A percentile compares a stretch with the other conserved stretches of the same genome.
These are phyloP conservation scores for Serilophus lunatus DNA, from an alignment of 2,113 vertebrate species.

Conservation along the genomic window DNA sequence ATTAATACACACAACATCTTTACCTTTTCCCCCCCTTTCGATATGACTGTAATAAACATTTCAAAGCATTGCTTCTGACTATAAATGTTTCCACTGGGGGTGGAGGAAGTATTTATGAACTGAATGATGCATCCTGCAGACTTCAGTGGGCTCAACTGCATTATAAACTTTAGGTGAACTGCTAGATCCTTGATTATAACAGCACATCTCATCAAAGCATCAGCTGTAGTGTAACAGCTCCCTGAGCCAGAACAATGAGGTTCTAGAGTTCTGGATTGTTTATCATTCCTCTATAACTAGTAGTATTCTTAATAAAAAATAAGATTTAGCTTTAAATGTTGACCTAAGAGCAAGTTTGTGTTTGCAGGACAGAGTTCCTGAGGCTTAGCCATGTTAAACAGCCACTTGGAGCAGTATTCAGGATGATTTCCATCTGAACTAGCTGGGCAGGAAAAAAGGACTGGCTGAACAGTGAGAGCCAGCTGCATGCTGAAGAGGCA, in stretches of 20 bases:
- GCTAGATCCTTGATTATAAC: not conserved
- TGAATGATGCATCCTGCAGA: not conserved
- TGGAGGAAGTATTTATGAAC: not conserved
- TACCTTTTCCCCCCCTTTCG: not conserved
- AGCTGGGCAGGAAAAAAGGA: not conserved
- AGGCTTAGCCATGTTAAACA: not conserved
- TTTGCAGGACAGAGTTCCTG: not conserved
- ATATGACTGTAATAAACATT: not conserved
- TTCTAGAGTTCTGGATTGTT: not conserved
- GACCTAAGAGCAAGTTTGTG: not conserved
- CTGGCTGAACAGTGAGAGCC: not conserved
- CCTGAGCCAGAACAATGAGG: not conserved
- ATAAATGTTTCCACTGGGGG: not conserved
- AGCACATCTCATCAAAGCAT: not conserved
- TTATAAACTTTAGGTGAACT: not conserved
- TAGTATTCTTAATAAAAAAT: not conserved
- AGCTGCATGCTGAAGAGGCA: not conserved
- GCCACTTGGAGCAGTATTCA: not conserved
- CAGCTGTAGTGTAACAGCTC: not conserved
- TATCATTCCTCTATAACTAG: not conserved
- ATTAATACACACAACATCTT: not conserved
- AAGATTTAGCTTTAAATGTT: not conserved
- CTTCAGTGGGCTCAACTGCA: not conserved
- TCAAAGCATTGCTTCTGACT: not conserved
- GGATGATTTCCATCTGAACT: not conserved